phyloP scores from a whole-genome alignment of 2,113 vertebrate species.

The Dasyprocta punctata region DNA sequence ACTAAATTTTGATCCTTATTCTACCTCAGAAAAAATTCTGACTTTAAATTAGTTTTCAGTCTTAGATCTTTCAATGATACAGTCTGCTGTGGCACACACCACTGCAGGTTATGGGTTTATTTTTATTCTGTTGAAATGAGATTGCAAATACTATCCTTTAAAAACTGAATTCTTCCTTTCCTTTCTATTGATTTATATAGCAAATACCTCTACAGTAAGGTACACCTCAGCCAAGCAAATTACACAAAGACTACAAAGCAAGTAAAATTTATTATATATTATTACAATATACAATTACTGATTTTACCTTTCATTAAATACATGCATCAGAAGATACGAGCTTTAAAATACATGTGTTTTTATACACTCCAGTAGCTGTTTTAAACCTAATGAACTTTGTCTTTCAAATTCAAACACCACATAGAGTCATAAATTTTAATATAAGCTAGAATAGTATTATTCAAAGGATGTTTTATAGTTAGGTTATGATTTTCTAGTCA shows the following conservation, averaged over 20 bases:
- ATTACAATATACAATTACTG: background rate
- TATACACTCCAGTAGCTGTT: background rate
- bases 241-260: slow-evolving; percentile 2
- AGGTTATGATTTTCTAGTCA: background rate
- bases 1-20: background rate
- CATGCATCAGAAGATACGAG: background rate
- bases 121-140: background rate
- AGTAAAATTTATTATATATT: background rate
- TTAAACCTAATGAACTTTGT: background rate
- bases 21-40: background rate
- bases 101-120: background rate
- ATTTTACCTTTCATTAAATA: slow-evolving; percentile 25
- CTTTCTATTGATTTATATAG: background rate
- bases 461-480: background rate
- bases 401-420: slow-evolving; percentile 19
- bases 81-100: background rate
- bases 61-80: background rate
- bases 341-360: too few species aligned
- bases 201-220: background rate
- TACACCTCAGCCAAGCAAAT: background rate
- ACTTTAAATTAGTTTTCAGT: slow-evolving; percentile 12
- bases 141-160: background rate
- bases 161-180: slow-evolving; percentile 49
- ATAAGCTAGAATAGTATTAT: slow-evolving; percentile 19
- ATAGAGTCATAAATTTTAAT: background rate